Evolutionary conservation across 2,797 vertebrate genomes (phyloP).

Genomic region (Myotis daubentonii): DNA sequence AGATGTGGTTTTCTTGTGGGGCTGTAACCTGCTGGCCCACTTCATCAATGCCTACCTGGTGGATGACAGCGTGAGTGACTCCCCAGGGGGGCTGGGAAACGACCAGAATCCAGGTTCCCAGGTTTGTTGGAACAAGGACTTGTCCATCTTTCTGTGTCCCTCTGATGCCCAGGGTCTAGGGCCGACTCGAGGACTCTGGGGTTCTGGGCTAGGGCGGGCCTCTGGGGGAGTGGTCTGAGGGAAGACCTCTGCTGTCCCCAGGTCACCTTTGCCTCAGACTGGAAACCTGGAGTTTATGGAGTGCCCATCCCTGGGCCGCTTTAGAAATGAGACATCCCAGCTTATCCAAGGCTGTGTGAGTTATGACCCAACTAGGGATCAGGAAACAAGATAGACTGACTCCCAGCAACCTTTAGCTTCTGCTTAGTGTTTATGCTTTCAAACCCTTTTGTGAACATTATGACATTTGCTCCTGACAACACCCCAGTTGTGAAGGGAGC

Average conservation of each 20-base stretch:
- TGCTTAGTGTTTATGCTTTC: background rate
- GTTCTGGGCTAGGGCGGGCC: background rate
- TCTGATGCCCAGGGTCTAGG: constrained; percentile 47
- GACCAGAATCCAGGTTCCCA: constrained; percentile 80
- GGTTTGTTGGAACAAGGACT: constrained; percentile 78
- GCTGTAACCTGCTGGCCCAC: constrained; percentile 93
- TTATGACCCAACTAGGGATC: background rate
- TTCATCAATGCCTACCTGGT: constrained; percentile 93
- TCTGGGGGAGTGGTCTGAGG: background rate
- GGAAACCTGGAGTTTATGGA: background rate
- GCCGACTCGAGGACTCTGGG: constrained; percentile 19
- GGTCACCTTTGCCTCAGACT: background rate
- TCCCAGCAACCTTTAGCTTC: background rate
- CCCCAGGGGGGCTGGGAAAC: constrained; percentile 78
- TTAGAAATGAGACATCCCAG: background rate
- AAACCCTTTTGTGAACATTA: background rate
- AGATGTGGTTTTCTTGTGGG: constrained; percentile 93
- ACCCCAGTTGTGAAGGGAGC: background rate
- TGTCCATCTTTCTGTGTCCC: constrained; percentile 63
- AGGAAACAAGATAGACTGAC: background rate
- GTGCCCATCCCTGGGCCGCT: background rate
- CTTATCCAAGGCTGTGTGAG: background rate
- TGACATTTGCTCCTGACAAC: background rate
- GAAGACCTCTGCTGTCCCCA: background rate
- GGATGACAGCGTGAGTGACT: constrained; percentile 91